Base-by-base conservation (phyloP, 2,797 vertebrate species). In the Limosa lapponica region DNA sequence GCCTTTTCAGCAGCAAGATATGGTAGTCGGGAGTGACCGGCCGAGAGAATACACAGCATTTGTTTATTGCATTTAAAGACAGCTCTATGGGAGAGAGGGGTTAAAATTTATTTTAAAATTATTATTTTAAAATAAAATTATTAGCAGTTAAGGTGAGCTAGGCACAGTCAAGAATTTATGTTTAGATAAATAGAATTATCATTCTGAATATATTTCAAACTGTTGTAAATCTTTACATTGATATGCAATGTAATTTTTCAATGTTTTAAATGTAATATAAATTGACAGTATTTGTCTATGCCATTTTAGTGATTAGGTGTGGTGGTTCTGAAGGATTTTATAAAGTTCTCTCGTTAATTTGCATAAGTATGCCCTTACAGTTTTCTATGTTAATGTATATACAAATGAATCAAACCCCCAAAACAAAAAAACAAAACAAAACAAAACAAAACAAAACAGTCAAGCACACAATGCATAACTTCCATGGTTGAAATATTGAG, bases 271-370 rank as follows among this genome's bases (percentile, higher is more conserved):
- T 6, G 0, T 44, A 84, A 48, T 67, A 30, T 71, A 69, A 92
- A 25, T 8, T 65, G 44, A 14, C 54, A 58, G 2, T 25, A n/a
- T 49, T 6, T 52, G 2, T 54, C 80, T 18, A 3, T 75, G 28
- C 2, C 5, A 48, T 37, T 82, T 93, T 67, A 57, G 10, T 55
- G 11, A 54, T 58, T 32, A 73, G n/a, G 2, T 37, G 16, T 43
- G 62, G 37, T 52, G 34, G 64, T 82, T 64, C 55, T 90, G 67
- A 92, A 82, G 7, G n/a, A 61, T 51, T 93, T 82, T 64, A 58
- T 43, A 37, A 69, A 59, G 8, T 78, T 67, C 3, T 64, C 7
- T 44, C 24, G 54, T 44, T 48, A 46, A 72, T 54, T 79, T 81
- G 2, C 15, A 6, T 30, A 67, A 59, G 3, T 20, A 34, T 43